phyloP scores from a whole-genome alignment of 2,113 vertebrate genomes.

The Sterrhoptilus dennistouni region DNA sequence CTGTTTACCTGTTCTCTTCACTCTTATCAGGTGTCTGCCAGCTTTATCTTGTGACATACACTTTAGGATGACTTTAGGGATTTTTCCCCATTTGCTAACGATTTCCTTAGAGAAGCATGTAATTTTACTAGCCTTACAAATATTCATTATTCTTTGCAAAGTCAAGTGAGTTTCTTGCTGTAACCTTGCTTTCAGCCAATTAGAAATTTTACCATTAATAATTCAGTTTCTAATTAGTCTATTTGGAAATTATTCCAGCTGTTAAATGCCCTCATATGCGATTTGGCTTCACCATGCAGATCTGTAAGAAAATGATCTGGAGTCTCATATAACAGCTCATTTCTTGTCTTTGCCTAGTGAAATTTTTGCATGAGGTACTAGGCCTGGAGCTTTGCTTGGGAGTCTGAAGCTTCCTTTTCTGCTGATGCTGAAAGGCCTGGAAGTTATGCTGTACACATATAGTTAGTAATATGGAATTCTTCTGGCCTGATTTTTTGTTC shows the following conservation, averaged over 20 bases:
- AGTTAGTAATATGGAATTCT: background rate
- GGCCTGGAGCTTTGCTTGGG: background rate
- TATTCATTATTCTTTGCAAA: constrained; percentile 43
- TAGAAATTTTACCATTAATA: constrained; percentile 48
- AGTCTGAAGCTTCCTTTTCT: background rate
- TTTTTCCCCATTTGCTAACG: background rate
- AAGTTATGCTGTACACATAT: background rate
- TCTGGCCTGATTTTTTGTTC: background rate
- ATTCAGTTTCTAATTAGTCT: constrained; percentile 42
- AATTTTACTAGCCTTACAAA: constrained; percentile 42
- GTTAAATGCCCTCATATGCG: constrained; percentile 23
- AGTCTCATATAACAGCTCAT: background rate
- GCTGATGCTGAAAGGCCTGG: background rate
- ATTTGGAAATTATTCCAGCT: constrained; percentile 51
- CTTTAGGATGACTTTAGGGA: background rate
- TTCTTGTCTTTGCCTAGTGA: background rate
- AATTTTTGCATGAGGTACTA: background rate
- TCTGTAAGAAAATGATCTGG: background rate
- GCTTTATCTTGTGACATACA: constrained; percentile 1
- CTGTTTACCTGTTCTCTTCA: background rate
- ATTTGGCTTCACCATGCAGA: background rate
- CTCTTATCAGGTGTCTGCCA: background rate
- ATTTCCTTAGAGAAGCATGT: constrained; percentile 4
- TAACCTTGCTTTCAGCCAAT: constrained; percentile 41
- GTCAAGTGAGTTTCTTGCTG: constrained; percentile 19